Evolutionary conservation across 2,888 invertebrate species (phyloP).

Genomic region (Ischnura elegans): DNA sequence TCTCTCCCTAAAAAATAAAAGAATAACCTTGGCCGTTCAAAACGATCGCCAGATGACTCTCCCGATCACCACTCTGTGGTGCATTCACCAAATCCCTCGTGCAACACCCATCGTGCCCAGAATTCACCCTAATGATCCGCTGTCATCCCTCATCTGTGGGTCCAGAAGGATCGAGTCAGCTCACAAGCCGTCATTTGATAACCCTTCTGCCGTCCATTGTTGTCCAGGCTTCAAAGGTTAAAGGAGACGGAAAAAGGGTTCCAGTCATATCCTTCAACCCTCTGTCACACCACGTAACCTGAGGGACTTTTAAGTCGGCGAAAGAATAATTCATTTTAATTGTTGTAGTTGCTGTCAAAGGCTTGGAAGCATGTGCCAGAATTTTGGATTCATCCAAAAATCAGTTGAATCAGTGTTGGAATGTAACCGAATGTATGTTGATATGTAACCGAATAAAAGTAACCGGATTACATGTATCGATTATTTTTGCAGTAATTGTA

Average conservation of each 20-base stretch:
- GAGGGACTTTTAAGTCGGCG: no score
- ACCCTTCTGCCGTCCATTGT: slow-evolving; percentile 33
- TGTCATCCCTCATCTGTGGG: slow-evolving; percentile 41
- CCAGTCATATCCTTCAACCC: background rate
- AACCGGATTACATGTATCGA: no score
- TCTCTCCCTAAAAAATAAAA: background rate
- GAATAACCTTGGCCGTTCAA: background rate
- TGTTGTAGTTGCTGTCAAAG: no score
- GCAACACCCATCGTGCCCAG: slow-evolving; percentile 37
- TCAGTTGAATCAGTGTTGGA: no score
- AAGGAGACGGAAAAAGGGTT: background rate
- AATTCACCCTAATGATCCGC: slow-evolving; percentile 41
- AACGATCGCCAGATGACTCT: slow-evolving; percentile 49
- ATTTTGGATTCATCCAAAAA: no score
- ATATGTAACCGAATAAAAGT: no score
- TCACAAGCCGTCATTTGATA: background rate
- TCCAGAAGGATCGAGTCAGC: background rate
- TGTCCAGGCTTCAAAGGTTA: background rate
- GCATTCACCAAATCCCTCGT: background rate
- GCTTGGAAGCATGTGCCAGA: no score
- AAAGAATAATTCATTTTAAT: no score
- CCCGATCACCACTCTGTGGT: slow-evolving; percentile 5
- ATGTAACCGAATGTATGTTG: no score
- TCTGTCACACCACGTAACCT: no score
- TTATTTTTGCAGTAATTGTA: no score